Percentiles rank a stretch among this genome's conserved stretches.
Conservation (phyloP, 2,797 vertebrate species). For the Notolepis coatsorum region DNA sequence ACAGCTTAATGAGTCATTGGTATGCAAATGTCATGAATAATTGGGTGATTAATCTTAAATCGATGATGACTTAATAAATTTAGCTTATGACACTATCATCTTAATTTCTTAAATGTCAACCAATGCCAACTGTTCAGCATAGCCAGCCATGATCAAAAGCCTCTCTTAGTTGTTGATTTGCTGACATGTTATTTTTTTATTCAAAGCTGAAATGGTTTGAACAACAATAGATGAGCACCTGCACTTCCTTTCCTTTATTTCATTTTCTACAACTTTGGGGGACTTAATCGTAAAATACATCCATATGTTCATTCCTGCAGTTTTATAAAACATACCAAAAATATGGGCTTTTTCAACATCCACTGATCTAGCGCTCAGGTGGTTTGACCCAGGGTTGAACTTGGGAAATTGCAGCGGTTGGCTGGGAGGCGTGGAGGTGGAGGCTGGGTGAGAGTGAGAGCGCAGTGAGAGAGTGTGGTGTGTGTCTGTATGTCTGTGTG, state of each 20-base stretch:
- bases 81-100: slow-evolving; percentile 57
- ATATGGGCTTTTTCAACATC: slow-evolving; percentile 17
- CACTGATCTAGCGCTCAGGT: slow-evolving; percentile 44
- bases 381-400: slow-evolving; percentile 72
- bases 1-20: slow-evolving; percentile 61
- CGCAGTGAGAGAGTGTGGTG: slow-evolving; percentile 4
- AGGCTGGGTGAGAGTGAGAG: slow-evolving; percentile 40
- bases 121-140: slow-evolving; percentile 53
- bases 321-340: not conserved
- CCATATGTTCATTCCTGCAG: not conserved
- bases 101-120: slow-evolving; percentile 70
- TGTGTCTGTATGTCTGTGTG: slow-evolving; percentile 30
- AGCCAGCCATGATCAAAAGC: slow-evolving; percentile 18
- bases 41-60: slow-evolving; percentile 62
- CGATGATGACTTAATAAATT: slow-evolving; percentile 50
- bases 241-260: slow-evolving; percentile 6
- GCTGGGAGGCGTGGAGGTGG: slow-evolving; percentile 57
- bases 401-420: slow-evolving; percentile 63
- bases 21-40: slow-evolving; percentile 68
- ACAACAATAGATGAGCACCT: not conserved
- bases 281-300: slow-evolving; percentile 1
- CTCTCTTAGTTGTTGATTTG: slow-evolving; percentile 17
- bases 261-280: slow-evolving; percentile 15
- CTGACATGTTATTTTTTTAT: slow-evolving; percentile 1
- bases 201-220: not conserved